These are phyloP conservation scores for Chaetodon trifasciatus DNA, from an alignment of 2,797 vertebrate species.

Conservation along the genomic window DNA sequence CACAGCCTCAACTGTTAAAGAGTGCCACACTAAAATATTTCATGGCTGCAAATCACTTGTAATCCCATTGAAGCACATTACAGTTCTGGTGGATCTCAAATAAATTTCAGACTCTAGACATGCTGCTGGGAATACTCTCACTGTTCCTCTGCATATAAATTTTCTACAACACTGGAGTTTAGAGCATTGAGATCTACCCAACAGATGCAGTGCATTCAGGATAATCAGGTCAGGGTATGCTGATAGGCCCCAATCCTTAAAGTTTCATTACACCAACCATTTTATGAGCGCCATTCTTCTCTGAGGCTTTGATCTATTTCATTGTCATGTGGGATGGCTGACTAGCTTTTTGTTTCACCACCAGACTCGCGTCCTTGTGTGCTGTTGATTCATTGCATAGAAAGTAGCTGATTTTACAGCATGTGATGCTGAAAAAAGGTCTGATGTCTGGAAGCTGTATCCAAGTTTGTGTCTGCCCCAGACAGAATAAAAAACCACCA, in stretches of 20 bases:
- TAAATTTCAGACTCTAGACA: conserved; percentile 56
- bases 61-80: conserved; percentile 65
- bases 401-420: conserved; percentile 69
- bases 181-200: conserved; percentile 37
- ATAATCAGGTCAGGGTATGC: conserved; percentile 57
- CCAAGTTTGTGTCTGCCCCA: conserved; percentile 41
- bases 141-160: conserved; percentile 56
- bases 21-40: conserved; percentile 49
- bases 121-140: conserved; percentile 54
- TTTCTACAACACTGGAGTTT: conserved; percentile 44
- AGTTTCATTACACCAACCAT: conserved; percentile 58
- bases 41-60: conserved; percentile 69
- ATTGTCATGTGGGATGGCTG: conserved; percentile 50
- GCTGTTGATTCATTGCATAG: conserved; percentile 65
- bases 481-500: conserved; percentile 51
- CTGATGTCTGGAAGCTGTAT: conserved; percentile 58
- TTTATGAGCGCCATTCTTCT: conserved; percentile 44
- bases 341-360: conserved; percentile 67
- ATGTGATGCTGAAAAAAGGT: conserved; percentile 52
- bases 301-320: conserved; percentile 57
- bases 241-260: conserved; percentile 53
- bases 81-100: conserved; percentile 57
- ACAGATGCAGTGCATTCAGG: conserved; percentile 44
- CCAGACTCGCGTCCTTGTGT: conserved; percentile 72
- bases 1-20: conserved; percentile 35